Base-by-base conservation (phyloP, 2,888 invertebrate species). In the Tanytarsus gracilentus region DNA sequence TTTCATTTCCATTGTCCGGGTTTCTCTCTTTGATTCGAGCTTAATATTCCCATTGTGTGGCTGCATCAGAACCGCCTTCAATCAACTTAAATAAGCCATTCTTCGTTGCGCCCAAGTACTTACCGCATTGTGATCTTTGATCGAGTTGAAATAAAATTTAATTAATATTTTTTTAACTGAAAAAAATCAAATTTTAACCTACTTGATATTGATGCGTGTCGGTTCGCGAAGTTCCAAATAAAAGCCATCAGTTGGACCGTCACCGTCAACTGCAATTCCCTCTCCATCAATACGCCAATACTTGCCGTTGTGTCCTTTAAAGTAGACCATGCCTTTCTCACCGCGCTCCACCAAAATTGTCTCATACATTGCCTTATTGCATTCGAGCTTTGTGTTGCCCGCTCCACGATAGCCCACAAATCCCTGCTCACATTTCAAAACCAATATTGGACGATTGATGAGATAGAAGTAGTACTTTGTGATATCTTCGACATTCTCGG, bases 1-100 rank as follows among this genome's bases (percentile, higher is more conserved):
- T 14, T 33, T 36, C 36, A 36, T 36, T 30, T 30, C 16, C 2
- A 36, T 1, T 2, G 14, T 9, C 9, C 23, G 18, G 8, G 1
- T 23, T 44, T 7, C 1, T 40, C 18, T 44, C 23, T 4, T 11
- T 23, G 23, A 18, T 16, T 7, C 16, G 18, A 18, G 18, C 62
- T 77, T 90, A 94, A 75, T 93, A 94, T 77, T 94, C 94, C 94
- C 94, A 94, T 71, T 89, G 89, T 68, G 93, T 94, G 71, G 93
- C 91, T 65, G 78, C 76, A 67, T 85, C 82, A 67, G 85, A 81
- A 69, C 86, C 86, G 64, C 82, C 79, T 63, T 86, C 88, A 60
- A 88, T 88, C 64, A 92, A 79, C 69, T 88, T 86, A 78, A 94
- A 87, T 69, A 85, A 84, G 40, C 94, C 94, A 75, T 94, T 94